Percentiles rank a stretch among this genome's conserved stretches.
Conservation (phyloP, 1,140 invertebrate species). For the Eciton burchellii region DNA sequence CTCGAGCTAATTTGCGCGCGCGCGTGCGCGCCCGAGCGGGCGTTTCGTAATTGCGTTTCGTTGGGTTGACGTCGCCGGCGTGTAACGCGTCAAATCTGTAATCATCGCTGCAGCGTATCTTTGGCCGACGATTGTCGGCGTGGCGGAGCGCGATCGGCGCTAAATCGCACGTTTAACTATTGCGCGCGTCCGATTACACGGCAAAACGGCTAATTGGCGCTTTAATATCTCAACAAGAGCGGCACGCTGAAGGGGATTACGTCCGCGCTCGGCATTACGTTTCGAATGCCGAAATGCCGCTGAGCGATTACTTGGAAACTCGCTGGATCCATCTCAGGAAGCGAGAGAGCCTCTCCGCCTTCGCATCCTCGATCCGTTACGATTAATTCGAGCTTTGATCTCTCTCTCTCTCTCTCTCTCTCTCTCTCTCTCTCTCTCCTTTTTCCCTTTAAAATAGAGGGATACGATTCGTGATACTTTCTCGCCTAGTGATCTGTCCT, state of each 20-base stretch:
- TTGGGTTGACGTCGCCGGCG: constrained; percentile 21
- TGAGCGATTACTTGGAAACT: constrained; percentile 15
- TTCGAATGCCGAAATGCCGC: constrained; percentile 17
- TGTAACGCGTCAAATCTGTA: constrained; percentile 44
- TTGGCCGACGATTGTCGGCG: constrained; percentile 36
- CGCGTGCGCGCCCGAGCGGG: background rate
- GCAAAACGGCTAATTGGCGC: constrained; percentile 46
- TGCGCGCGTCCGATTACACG: constrained; percentile 36
- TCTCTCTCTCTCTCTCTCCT: too few species aligned
- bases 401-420: too few species aligned
- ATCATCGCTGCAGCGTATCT: constrained; percentile 53
- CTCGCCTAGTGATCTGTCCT: too few species aligned
- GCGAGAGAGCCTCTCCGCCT: too few species aligned
- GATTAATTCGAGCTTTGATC: too few species aligned
- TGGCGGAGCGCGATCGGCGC: constrained; percentile 17
- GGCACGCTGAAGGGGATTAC: background rate
- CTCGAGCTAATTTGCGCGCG: constrained; percentile 51
- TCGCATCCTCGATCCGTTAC: too few species aligned
- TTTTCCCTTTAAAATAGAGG: too few species aligned
- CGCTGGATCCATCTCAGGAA: too few species aligned
- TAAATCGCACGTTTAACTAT: constrained; percentile 52
- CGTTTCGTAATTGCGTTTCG: constrained; percentile 44
- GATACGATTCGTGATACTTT: too few species aligned
- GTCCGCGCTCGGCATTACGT: constrained; percentile 30
- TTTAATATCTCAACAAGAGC: constrained; percentile 47